Evolutionary conservation across 2,888 invertebrate species (phyloP).

Genomic region (Drosophila mayaguana): DNA sequence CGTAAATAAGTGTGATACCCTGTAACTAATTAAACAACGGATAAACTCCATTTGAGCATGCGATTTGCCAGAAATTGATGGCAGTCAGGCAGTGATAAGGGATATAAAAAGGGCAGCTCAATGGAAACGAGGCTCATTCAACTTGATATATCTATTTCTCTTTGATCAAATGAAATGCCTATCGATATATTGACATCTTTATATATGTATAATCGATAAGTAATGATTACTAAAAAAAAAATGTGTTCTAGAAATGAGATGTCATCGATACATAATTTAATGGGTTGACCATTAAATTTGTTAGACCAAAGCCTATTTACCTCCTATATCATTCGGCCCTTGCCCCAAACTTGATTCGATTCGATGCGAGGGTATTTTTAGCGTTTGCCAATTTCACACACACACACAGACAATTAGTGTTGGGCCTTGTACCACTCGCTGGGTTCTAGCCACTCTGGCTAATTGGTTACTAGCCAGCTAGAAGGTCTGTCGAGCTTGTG

Average conservation of each 20-base stretch:
- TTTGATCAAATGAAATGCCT: neutral
- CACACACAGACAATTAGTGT: constrained; percentile 22
- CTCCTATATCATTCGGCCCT: neutral
- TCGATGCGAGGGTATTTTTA: neutral
- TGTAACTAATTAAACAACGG: neutral
- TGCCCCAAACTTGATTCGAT: too few relatives aligned
- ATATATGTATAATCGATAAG: neutral
- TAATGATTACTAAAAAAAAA: neutral
- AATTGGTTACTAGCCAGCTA: constrained; percentile 32
- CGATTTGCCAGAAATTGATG: neutral
- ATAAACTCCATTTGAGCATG: neutral
- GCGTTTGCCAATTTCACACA: neutral
- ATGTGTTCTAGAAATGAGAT: too few relatives aligned
- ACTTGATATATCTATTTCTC: neutral
- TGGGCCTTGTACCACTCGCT: constrained; percentile 38
- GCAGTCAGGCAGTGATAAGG: neutral
- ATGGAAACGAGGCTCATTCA: neutral
- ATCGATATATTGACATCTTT: neutral
- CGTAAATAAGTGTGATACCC: constrained; percentile 30
- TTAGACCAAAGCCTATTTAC: neutral
- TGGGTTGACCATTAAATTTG: too few relatives aligned
- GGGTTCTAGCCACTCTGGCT: constrained; percentile 24
- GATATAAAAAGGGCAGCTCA: neutral
- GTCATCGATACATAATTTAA: neutral
- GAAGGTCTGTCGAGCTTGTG: constrained; percentile 51